phyloP scores from a whole-genome alignment of 1,140 invertebrate species.

The Drosophila mayri region DNA sequence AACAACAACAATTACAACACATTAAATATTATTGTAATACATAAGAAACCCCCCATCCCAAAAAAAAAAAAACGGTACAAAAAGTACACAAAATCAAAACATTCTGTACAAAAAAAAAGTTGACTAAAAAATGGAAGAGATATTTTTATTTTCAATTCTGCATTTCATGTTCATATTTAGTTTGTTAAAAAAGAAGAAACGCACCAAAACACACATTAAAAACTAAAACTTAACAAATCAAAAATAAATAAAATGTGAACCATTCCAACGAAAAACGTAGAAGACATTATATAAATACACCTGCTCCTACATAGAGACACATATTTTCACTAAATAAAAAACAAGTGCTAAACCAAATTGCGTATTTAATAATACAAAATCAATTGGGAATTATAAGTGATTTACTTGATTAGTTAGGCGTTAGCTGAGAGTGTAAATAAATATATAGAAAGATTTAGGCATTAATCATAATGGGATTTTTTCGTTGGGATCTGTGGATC shows the following conservation, averaged over 20 bases:
- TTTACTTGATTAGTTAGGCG: slow-evolving; percentile 4
- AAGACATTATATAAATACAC: slow-evolving; percentile 41
- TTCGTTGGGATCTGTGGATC: background rate
- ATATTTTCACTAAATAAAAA: slow-evolving; percentile 56
- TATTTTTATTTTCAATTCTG: slow-evolving; percentile 10
- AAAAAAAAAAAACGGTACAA: slow-evolving; percentile 39
- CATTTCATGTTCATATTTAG: slow-evolving; percentile 25
- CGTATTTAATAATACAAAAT: slow-evolving; percentile 44
- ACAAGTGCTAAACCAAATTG: slow-evolving; percentile 34
- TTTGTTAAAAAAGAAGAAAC: slow-evolving; percentile 18
- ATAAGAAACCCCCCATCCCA: slow-evolving; percentile 16
- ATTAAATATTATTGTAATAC: slow-evolving; percentile 47
- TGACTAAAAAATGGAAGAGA: slow-evolving; percentile 14
- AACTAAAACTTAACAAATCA: slow-evolving; percentile 11
- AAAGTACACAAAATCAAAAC: slow-evolving; percentile 30
- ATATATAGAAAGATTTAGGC: background rate
- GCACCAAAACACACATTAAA: slow-evolving; percentile 15
- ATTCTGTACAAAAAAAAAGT: slow-evolving; percentile 37
- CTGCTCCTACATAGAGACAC: slow-evolving; percentile 28
- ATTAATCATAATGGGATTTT: background rate
- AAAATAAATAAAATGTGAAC: slow-evolving; percentile 16
- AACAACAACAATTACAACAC: slow-evolving; percentile 39
- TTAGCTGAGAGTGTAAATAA: slow-evolving; percentile 14
- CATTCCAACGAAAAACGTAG: slow-evolving; percentile 21
- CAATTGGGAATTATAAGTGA: slow-evolving; percentile 11